A percentile compares a stretch with the other conserved stretches of the same genome.
Conservation (phyloP, 2,113 vertebrate genomes). For the Lynx canadensis region DNA sequence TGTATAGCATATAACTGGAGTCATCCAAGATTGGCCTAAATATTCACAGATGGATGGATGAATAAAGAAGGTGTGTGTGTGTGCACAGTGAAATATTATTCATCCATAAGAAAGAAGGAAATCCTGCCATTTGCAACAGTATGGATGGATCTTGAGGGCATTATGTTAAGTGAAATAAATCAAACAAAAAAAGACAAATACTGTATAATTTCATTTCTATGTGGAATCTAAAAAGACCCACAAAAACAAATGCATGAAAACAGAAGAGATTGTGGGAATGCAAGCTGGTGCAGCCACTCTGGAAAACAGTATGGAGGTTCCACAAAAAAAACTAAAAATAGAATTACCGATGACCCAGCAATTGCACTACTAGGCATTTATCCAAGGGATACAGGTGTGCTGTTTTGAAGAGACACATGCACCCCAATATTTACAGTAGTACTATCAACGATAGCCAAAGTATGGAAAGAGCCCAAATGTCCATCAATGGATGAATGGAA, state of each 20-base stretch:
- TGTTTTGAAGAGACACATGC: no score
- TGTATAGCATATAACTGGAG: background rate
- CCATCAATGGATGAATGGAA: no score
- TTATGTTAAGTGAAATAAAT: background rate
- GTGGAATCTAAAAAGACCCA: background rate
- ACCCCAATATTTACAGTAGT: no score
- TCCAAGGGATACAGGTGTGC: no score
- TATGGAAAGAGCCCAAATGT: no score
- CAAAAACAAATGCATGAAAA: background rate
- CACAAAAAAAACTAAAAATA: no score
- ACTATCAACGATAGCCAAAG: no score
- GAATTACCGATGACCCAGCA: no score
- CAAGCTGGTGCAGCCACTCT: no score
- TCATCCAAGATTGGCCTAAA: background rate
- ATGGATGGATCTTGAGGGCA: background rate
- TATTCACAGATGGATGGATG: no score
- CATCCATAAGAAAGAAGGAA: background rate
- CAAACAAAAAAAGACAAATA: background rate
- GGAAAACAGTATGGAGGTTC: no score
- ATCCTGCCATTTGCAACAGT: background rate
- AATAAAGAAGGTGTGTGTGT: background rate
- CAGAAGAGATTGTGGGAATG: background rate
- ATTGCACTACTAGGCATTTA: no score
- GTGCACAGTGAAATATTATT: background rate
- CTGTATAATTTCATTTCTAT: background rate